Percentiles rank a stretch among this genome's conserved stretches.
These are phyloP conservation scores for Ricordea florida DNA, from an alignment of 92 coral and sea anemone genomes.

Conservation along the genomic window DNA sequence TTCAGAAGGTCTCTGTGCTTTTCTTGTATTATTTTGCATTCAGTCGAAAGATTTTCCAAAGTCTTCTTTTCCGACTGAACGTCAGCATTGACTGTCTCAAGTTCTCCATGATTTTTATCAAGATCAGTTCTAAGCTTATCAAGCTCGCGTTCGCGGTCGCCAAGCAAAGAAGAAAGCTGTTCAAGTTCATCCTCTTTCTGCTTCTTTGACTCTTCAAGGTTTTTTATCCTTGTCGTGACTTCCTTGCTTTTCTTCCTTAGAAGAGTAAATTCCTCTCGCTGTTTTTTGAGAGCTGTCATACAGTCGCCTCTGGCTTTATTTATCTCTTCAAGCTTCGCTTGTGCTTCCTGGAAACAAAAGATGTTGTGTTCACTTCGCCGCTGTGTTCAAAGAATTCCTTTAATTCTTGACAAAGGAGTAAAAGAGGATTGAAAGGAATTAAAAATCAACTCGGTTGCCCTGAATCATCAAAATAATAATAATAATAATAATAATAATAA, in stretches of 20 bases:
- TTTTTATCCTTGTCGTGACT: conserved; percentile 31
- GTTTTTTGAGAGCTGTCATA: conserved; percentile 62
- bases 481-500: too few species aligned
- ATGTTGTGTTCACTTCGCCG: too few species aligned
- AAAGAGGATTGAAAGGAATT: neutral
- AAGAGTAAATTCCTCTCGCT: conserved; percentile 65
- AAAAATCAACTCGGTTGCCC: neutral
- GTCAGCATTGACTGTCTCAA: neutral
- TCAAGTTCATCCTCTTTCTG: conserved; percentile 29
- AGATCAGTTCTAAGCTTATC: neutral
- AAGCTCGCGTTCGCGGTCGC: neutral
- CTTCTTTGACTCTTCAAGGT: conserved; percentile 17
- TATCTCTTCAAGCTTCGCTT: conserved; percentile 56
- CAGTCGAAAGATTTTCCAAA: neutral
- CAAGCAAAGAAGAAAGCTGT: neutral
- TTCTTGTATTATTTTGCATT: neutral
- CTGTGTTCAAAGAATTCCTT: too few species aligned
- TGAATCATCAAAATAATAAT: too few species aligned
- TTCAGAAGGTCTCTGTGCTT: neutral
- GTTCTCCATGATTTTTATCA: conserved; percentile 1
- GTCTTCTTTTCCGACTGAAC: too few species aligned
- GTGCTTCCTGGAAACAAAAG: conserved; percentile 50
- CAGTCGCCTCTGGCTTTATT: conserved; percentile 70
- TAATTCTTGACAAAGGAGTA: too few species aligned
- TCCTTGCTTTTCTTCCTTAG: conserved; percentile 54